Evolutionary conservation across 2,888 invertebrate species (phyloP).

Genomic region (Hipparchia semele): DNA sequence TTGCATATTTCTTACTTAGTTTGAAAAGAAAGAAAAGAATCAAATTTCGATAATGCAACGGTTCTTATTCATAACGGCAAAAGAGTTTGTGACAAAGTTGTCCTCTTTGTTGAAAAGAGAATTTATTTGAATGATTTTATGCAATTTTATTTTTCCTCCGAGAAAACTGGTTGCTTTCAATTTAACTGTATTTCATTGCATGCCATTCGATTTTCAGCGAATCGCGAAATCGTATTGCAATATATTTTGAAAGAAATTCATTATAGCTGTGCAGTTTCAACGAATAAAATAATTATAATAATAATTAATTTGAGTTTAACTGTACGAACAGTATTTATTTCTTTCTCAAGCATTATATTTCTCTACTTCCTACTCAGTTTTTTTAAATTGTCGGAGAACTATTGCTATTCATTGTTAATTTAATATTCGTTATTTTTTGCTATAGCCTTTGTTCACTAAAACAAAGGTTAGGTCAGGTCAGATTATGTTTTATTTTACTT

Average conservation of each 20-base stretch:
- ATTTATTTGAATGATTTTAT: conserved; percentile 41
- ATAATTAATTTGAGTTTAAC: background rate
- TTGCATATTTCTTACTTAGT: conserved; percentile 25
- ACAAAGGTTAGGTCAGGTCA: no score
- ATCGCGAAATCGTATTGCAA: background rate
- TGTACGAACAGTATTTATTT: no score
- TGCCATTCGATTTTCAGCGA: conserved; percentile 15
- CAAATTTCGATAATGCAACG: conserved; percentile 39
- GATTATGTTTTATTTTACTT: no score
- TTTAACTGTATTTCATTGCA: conserved; percentile 20
- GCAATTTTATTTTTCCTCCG: conserved; percentile 34
- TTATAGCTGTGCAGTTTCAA: background rate
- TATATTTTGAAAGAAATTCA: background rate
- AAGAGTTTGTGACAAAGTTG: conserved; percentile 39
- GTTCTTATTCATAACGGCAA: conserved; percentile 40
- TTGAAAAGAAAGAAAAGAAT: conserved; percentile 30
- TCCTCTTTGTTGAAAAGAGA: conserved; percentile 37
- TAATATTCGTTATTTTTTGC: no score
- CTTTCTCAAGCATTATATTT: no score
- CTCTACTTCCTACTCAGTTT: no score
- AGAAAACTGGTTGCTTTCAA: conserved; percentile 27
- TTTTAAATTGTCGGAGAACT: no score
- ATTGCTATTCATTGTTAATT: no score
- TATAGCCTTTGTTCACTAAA: no score
- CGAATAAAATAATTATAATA: background rate